phyloP scores from a whole-genome alignment of 2,797 vertebrate genomes.

The Thunnus albacares region DNA sequence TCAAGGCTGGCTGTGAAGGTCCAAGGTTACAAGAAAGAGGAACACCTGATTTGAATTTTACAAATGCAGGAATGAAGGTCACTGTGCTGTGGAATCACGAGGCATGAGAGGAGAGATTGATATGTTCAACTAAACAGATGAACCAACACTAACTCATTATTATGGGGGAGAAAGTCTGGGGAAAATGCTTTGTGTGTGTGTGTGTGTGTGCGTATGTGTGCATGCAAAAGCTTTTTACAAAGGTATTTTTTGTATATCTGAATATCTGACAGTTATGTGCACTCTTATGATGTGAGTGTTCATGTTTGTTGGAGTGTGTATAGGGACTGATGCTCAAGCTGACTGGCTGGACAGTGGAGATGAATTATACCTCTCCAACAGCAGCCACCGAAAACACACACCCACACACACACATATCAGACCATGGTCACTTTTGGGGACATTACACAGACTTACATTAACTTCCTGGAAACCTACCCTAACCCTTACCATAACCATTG shows the following conservation, averaged over 20 bases:
- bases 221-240: background rate
- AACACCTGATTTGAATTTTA: conserved; percentile 52
- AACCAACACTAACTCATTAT: conserved; percentile 76
- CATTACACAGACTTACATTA: no score
- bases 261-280: background rate
- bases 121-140: conserved; percentile 83
- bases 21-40: background rate
- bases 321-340: conserved; percentile 24
- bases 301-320: conserved; percentile 20
- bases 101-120: conserved; percentile 50
- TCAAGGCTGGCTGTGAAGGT: conserved; percentile 2
- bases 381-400: background rate
- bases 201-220: background rate
- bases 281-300: no score
- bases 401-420: background rate
- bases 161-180: conserved; percentile 26
- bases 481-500: no score
- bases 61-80: conserved; percentile 82
- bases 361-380: conserved; percentile 77
- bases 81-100: conserved; percentile 69
- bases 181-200: background rate
- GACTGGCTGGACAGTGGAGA: conserved; percentile 64
- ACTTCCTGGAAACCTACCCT: no score
- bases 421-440: no score
- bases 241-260: background rate